phyloP scores from a whole-genome alignment of 2,888 invertebrate genomes.

The Epinotia nisella region DNA sequence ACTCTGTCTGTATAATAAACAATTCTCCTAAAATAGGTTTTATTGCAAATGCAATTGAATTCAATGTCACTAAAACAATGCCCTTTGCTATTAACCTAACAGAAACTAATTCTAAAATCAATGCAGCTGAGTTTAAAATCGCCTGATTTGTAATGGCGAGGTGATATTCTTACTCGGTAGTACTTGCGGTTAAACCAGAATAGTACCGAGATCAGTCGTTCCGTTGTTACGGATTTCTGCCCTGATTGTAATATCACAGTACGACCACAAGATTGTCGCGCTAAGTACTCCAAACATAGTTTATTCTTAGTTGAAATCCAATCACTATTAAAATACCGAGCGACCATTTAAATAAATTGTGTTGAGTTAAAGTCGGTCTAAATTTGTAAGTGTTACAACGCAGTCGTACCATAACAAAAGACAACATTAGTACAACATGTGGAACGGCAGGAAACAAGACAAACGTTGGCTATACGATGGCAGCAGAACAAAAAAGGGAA shows the following conservation, averaged over 20 bases:
- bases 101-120: slow-evolving; percentile 61
- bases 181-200: slow-evolving; percentile 67
- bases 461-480: slow-evolving; percentile 63
- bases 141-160: slow-evolving; percentile 51
- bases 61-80: slow-evolving; percentile 73
- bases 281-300: slow-evolving; percentile 13
- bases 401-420: slow-evolving; percentile 53
- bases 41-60: slow-evolving; percentile 59
- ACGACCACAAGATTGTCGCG: slow-evolving; percentile 46
- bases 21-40: slow-evolving; percentile 41
- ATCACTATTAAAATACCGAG: slow-evolving; percentile 16
- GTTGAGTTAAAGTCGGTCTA: slow-evolving; percentile 30
- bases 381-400: slow-evolving; percentile 35
- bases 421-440: slow-evolving; percentile 59
- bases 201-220: slow-evolving; percentile 53
- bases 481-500: slow-evolving; percentile 62
- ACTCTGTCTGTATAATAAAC: slow-evolving; percentile 74
- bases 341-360: slow-evolving; percentile 20
- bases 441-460: slow-evolving; percentile 67
- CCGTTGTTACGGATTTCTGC: slow-evolving; percentile 50
- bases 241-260: slow-evolving; percentile 48
- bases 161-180: slow-evolving; percentile 55
- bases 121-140: slow-evolving; percentile 59
- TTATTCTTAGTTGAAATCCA: slow-evolving; percentile 18
- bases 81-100: slow-evolving; percentile 61